Base-by-base conservation (phyloP, 2,888 invertebrate species). In the Spicauda simplicius region DNA sequence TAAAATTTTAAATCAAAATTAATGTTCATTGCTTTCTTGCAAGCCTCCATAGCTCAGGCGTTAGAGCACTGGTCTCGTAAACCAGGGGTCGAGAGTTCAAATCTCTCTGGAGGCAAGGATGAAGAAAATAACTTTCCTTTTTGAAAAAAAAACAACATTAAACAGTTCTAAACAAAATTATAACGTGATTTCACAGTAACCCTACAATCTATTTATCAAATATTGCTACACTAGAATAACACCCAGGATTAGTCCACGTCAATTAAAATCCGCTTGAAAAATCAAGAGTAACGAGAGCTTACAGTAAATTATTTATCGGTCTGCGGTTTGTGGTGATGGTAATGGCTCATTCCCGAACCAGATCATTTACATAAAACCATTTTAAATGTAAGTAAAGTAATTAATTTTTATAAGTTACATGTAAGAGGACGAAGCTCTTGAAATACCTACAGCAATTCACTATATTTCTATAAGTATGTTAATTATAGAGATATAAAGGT, bases 81-180 rank as follows among this genome's bases (percentile, higher is more conserved):
- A 93, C 93, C 94, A 94, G 94, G 94, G 94, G 94, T 94, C 94
- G 94, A 94, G 94, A 94, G 94, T 94, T 94, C 94, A 94, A 94
- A 94, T 94, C 94, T 94, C 33, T 66, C 60, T 66, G 66, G 66
- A 41, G 65, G 65, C 65, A 65, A 41, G 12, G n/a, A n/a, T n/a
- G n/a, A n/a, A n/a, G n/a, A n/a, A n/a, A n/a, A n/a, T n/a, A n/a
- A n/a, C n/a, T n/a, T n/a, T n/a, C n/a, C n/a, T n/a, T n/a, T n/a
- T n/a, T n/a, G n/a, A n/a, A n/a, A n/a, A n/a, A n/a, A n/a, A n/a
- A n/a, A n/a, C n/a, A n/a, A n/a, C n/a, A n/a, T n/a, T n/a, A n/a
- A n/a, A n/a, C n/a, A n/a, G n/a, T n/a, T n/a, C n/a, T n/a, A n/a
- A n/a, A n/a, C n/a, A n/a, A n/a, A n/a, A n/a, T n/a, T n/a, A n/a